phyloP scores from a whole-genome alignment of 2,888 invertebrate species.

The Ectemnius lituratus region DNA sequence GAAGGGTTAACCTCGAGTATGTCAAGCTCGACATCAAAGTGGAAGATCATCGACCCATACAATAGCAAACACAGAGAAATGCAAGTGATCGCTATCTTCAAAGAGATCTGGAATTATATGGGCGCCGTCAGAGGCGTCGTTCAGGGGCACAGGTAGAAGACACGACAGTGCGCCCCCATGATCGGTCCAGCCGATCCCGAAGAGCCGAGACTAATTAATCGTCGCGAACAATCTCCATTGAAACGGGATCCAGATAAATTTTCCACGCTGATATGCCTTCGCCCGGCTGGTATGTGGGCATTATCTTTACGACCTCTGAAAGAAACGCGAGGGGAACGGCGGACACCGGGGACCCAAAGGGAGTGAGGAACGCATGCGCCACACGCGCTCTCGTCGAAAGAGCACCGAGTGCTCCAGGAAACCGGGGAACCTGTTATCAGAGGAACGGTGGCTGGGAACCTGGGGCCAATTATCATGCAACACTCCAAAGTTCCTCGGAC shows the following conservation, averaged over 20 bases:
- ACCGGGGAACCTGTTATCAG: conserved; percentile 72
- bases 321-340: conserved; percentile 34
- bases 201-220: conserved; percentile 55
- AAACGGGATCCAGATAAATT: conserved; percentile 60
- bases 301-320: conserved; percentile 70
- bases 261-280: conserved; percentile 48
- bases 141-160: too few relatives aligned
- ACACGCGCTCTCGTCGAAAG: conserved; percentile 34
- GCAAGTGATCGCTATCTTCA: too few relatives aligned
- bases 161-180: conserved; percentile 44
- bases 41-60: too few relatives aligned
- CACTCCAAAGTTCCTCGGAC: conserved; percentile 35
- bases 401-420: conserved; percentile 50
- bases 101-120: not conserved
- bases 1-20: too few relatives aligned
- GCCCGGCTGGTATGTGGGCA: conserved; percentile 63
- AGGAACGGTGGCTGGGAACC: conserved; percentile 68
- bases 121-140: not conserved
- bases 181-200: conserved; percentile 34
- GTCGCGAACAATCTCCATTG: conserved; percentile 56
- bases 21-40: too few relatives aligned
- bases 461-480: conserved; percentile 68
- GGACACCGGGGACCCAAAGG: conserved; percentile 33
- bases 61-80: too few relatives aligned
- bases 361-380: conserved; percentile 62